Evolutionary conservation across 2,888 invertebrate species (phyloP), one percentile per base, ranked within the genome.

Genomic region (Scaptodrosophila latifasciaeformis): DNA sequence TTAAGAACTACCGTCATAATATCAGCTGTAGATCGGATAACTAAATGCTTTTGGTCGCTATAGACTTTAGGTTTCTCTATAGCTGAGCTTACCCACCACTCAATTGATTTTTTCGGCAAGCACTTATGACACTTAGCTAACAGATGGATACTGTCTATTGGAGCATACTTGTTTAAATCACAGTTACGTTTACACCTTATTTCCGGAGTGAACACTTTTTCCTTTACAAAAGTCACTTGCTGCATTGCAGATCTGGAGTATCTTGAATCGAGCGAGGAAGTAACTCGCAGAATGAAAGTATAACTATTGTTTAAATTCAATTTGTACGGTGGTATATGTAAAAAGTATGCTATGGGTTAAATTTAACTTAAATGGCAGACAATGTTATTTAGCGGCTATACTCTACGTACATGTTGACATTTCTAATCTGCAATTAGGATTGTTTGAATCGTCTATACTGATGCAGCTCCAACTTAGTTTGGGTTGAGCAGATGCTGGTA

Each of bases 181-280:
- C 62, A 62, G 30, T 62, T 62, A 0, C 35, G 13, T 0, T 3
- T 19, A 42, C 62, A 62, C 0, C 4, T 0, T 10, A 62, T 62
- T 6, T 62, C 27, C 1, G 54, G 48, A 1, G 53, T 40, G 2
- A 54, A n/a, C 1, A 27, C 34, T 0, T 1, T 0, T 0, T 9
- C 2, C 0, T 30, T 4, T 10, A 37, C 18, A 1, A 47, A 49
- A 3, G 5, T n/a, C 1, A 62, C 0, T 2, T 12, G 6, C 19
- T 62, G 62, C 2, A 4, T 1, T n/a, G n/a, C n/a, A n/a, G n/a
- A n/a, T n/a, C n/a, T n/a, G n/a, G n/a, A n/a, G n/a, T n/a, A n/a
- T n/a, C n/a, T n/a, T n/a, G n/a, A n/a, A 30, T 43, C 35, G 2
- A 43, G 10, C 1, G 4, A 6, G 2, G 48, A 49, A 3, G 9